phyloP scores from a whole-genome alignment of 1,140 invertebrate genomes.

The Acromyrmex charruanus region DNA sequence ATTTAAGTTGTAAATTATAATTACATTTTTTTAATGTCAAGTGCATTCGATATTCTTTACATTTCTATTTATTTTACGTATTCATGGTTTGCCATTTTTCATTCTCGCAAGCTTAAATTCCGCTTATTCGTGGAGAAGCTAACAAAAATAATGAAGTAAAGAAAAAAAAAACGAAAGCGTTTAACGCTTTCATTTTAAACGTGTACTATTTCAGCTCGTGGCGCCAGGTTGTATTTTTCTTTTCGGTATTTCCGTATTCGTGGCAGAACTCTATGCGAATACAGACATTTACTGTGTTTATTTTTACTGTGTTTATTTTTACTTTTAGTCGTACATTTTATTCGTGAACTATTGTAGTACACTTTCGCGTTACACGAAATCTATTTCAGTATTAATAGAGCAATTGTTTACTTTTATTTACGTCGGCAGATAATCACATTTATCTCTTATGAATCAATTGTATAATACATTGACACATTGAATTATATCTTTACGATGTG shows the following conservation, averaged over 20 bases:
- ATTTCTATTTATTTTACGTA: not conserved
- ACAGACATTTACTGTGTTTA: too few relatives aligned
- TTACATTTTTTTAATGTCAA: not conserved
- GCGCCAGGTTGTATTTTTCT: conserved; percentile 6
- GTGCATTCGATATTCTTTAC: not conserved
- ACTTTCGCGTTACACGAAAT: not conserved
- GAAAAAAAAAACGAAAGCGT: not conserved
- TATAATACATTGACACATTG: not conserved
- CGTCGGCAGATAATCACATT: not conserved
- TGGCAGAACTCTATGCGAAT: not conserved
- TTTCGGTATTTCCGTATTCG: not conserved
- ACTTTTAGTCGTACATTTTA: conserved; percentile 1
- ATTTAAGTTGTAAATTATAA: not conserved
- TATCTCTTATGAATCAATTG: conserved; percentile 13
- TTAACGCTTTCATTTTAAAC: conserved; percentile 23
- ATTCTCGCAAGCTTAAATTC: not conserved
- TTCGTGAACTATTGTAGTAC: not conserved
- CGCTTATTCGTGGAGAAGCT: not conserved
- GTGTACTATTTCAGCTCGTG: conserved; percentile 7
- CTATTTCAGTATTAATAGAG: not conserved
- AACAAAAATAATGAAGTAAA: conserved; percentile 27
- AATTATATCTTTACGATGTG: conserved; percentile 11
- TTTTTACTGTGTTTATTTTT: not conserved
- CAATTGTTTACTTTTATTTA: not conserved
- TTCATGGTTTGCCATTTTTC: not conserved